Conservation (phyloP, 2,797 vertebrate species). For the Scomberomorus guttatus region DNA sequence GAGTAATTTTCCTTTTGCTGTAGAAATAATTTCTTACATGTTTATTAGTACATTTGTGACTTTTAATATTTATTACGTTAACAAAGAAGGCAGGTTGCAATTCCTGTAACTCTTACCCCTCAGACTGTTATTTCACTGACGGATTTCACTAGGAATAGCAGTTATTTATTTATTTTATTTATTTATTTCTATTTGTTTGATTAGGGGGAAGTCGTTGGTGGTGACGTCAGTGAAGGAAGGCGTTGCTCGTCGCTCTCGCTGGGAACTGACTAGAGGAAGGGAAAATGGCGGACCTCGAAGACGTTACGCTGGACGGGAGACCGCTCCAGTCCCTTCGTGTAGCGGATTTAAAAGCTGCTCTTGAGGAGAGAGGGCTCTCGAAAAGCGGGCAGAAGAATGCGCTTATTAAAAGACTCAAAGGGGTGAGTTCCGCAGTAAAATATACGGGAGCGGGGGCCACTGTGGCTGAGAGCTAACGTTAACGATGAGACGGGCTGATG, state of each 20-base stretch:
- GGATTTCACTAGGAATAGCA: too few species aligned
- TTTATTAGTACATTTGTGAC: too few species aligned
- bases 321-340: slow-evolving; percentile 95
- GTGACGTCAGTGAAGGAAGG: slow-evolving; percentile 82
- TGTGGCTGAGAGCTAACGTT: slow-evolving; percentile 51
- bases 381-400: slow-evolving; percentile 96
- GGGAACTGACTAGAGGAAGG: slow-evolving; percentile 84
- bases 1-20: too few species aligned
- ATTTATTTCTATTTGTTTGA: background rate
- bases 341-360: slow-evolving; percentile 93
- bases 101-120: too few species aligned
- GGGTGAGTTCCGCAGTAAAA: slow-evolving; percentile 84
- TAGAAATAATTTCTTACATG: too few species aligned
- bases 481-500: slow-evolving; percentile 76
- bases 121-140: too few species aligned
- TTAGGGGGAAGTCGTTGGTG: slow-evolving; percentile 66
- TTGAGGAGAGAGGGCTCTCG: slow-evolving; percentile 92
- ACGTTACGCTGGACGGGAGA: slow-evolving; percentile 97
- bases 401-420: slow-evolving; percentile 93
- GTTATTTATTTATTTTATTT: too few species aligned
- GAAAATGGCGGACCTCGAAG: slow-evolving; percentile 98
- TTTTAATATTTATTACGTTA: too few species aligned
- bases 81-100: too few species aligned
- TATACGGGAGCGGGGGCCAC: background rate
- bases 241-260: slow-evolving; percentile 78